These are phyloP conservation scores for Linyphia triangularis DNA, from an alignment of 2,888 invertebrate species.

Conservation along the genomic window DNA sequence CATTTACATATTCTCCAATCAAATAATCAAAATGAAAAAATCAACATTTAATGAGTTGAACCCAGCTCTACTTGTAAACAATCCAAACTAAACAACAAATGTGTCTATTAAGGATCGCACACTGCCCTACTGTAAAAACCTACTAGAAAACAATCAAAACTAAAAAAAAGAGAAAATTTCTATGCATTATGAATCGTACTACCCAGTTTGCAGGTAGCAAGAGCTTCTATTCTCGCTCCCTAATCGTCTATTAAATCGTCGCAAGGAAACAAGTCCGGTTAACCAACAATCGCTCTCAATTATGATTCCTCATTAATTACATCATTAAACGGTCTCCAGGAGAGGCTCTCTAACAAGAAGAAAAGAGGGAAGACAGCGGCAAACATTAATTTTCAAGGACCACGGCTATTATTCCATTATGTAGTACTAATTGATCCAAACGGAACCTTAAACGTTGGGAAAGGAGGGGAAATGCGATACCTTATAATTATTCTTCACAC, in stretches of 20 bases:
- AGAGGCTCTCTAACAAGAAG: constrained; percentile 37
- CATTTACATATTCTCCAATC: background rate
- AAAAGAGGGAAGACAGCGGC: constrained; percentile 40
- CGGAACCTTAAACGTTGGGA: constrained; percentile 63
- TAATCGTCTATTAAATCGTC: constrained; percentile 31
- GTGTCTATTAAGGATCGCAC: background rate
- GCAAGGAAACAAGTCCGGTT: constrained; percentile 54
- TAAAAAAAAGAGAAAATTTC: background rate
- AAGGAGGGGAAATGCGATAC: constrained; percentile 62
- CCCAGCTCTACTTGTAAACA: background rate
- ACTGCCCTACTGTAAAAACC: background rate
- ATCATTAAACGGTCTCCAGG: constrained; percentile 55
- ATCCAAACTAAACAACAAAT: background rate
- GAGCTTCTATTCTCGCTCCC: background rate
- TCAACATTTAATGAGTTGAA: background rate
- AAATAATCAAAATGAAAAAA: background rate
- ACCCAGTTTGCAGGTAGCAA: background rate
- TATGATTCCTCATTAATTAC: constrained; percentile 71
- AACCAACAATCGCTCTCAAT: constrained; percentile 61
- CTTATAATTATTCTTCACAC: constrained; percentile 59
- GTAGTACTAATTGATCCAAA: constrained; percentile 70
- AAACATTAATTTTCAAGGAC: constrained; percentile 68
- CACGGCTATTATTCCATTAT: constrained; percentile 70
- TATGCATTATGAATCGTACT: constrained; percentile 2
- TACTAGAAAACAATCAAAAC: background rate